Base-by-base conservation (phyloP, 2,113 vertebrate species). In the Equus przewalskii region DNA sequence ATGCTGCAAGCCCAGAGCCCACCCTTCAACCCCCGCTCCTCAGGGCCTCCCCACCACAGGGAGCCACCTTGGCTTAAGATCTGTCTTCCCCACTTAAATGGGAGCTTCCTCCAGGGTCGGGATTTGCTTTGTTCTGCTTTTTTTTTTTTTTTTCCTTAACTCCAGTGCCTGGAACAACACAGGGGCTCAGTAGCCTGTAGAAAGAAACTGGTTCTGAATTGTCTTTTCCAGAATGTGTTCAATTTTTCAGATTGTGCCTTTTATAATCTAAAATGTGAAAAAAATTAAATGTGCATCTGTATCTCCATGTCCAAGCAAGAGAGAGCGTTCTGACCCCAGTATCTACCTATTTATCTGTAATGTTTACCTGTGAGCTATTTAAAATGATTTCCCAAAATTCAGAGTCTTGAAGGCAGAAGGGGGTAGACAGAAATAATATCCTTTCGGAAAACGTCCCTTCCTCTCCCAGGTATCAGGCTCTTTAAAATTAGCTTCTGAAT, bases 401-500 rank as follows among this genome's bases (percentile, higher is more conserved):
- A 58, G 49, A 73, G 33, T 75, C 33, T 69, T 60, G 46, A 85
- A 88, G 67, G 49, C 64, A 86, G 33, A 69, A 69, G 4, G 24
- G 24, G 16, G 11, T 86, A 85, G 54, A 70, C 73, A 33, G 65
- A 97, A 76, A 83, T 44, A 30, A 36, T 2, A 21, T 72, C 33
- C 64, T 89, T 56, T 78, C 60, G 62, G 44, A 78, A 88, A 87
- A 92, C 2, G 36, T 58, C 86, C 51, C 87, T 85, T 92, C 26
- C 30, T 46, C 46, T 96, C 54, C 16, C 95, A 96, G 94, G 93
- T 97, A 89, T 64, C 58, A 41, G 62, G 51, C 56, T 79, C 49
- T 41, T 96, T 72, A 93, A 97, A 97, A 97, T 97, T 97, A 97
- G 94, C 92, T 96, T 94, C 86, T 92, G 92, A 89, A 96, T 92